Percentiles rank a stretch among this genome's conserved stretches.
Evolutionary conservation across 2,113 vertebrate genomes (phyloP).

Genomic region (Procapra przewalskii): DNA sequence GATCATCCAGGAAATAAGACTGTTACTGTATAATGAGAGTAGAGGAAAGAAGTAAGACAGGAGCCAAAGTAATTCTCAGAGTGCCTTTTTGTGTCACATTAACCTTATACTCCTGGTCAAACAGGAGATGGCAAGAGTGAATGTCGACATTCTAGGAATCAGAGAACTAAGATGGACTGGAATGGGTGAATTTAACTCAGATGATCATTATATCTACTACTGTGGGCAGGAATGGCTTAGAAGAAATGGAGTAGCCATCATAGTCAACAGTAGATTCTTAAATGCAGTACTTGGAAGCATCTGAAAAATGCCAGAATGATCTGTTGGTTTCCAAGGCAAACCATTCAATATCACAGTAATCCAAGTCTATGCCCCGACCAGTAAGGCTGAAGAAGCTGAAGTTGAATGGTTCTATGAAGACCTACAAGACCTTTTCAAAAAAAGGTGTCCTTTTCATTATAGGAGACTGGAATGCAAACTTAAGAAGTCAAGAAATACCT

Average conservation of each 20-base stretch:
- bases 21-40: not conserved
- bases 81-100: not conserved
- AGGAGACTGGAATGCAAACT: accelerated
- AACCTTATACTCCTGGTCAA: not conserved
- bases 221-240: not conserved
- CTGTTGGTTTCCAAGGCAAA: not conserved
- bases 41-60: not conserved
- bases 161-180: not conserved
- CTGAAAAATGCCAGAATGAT: not conserved
- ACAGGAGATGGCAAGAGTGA: not conserved
- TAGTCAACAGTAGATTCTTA: not conserved
- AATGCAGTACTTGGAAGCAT: not conserved
- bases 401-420: not conserved
- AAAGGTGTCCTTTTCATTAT: not conserved
- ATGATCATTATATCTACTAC: not conserved
- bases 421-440: not conserved
- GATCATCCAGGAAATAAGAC: not conserved
- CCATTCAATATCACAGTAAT: not conserved
- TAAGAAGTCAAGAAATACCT: not conserved
- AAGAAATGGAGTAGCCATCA: not conserved
- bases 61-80: not conserved
- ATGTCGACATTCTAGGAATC: accelerated
- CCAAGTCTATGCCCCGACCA: not conserved
- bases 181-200: not conserved
- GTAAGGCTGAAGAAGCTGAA: not conserved